Base-by-base conservation (phyloP, 2,888 invertebrate genomes). In the Xestia c-nigrum region DNA sequence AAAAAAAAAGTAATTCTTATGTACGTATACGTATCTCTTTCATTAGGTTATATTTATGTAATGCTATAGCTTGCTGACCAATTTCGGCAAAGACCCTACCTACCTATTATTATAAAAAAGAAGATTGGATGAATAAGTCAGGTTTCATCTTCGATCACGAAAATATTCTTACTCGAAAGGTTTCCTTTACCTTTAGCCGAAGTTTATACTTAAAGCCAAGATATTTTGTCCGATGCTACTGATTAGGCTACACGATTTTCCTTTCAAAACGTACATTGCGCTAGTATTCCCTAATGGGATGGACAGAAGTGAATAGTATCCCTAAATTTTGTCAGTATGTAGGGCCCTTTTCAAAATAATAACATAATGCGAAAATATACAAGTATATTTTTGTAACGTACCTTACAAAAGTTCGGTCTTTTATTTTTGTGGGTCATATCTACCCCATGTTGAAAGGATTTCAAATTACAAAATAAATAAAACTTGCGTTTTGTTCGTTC, bases 121-220 rank as follows among this genome's bases (percentile, higher is more conserved):
- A 52, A 72, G 40, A 72, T 71, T 72, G 72, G 72, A 52, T 71
- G 24, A 10, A 21, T 40, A 52, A 52, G 72, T 72, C 31, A 43
- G 72, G 55, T 55, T 72, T 72, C 43, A 72, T 72, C n/a, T 43
- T n/a, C n/a, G 64, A 64, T 43, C 40, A 63, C 64, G 7, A 43
- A 64, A 43, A 43, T 43, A 64, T n/a, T 64, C 14, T n/a, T n/a
- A 64, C 14, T 43, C 43, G n/a, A n/a, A 43, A 43, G 40, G 64
- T 64, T 64, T 43, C 43, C 43, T 64, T 64, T 64, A 43, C 43
- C 64, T 64, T n/a, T n/a, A 43, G 64, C 12, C n/a, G 24, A 55
- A 72, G 21, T 43, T 40, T 40, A 21, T 72, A 16, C 16, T 52
- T 40, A 24, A 70, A 50, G 1, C 16, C 10, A 43, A 70, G 71